Conservation (phyloP, 2,888 invertebrate genomes). For the Lasioglossum pauxillum region DNA sequence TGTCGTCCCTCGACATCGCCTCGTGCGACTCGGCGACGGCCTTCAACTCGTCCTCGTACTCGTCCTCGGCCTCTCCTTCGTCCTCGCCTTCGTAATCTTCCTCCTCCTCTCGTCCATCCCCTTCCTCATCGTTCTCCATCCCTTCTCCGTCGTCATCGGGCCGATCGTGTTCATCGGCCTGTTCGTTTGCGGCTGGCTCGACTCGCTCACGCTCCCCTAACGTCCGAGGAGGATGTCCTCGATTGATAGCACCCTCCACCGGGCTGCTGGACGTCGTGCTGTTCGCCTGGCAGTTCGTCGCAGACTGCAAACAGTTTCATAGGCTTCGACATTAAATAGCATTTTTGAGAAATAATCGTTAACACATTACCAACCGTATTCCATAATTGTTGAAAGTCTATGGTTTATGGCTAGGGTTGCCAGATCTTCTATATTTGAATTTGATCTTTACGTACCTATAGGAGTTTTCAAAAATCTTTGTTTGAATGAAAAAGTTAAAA, state of each 20-base stretch:
- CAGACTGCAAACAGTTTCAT: background rate
- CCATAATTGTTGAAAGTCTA: no score
- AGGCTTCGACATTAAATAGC: no score
- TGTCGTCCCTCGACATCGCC: slow-evolving; percentile 77
- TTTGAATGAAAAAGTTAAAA: no score
- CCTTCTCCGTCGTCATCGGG: background rate
- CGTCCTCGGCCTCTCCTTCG: slow-evolving; percentile 66
- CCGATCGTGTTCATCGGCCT: background rate
- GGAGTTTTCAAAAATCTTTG: no score
- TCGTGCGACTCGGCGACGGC: slow-evolving; percentile 76
- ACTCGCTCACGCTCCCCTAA: slow-evolving; percentile 34
- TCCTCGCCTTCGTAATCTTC: slow-evolving; percentile 58
- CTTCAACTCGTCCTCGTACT: slow-evolving; percentile 77
- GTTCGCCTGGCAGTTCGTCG: slow-evolving; percentile 10
- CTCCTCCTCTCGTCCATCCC: slow-evolving; percentile 43
- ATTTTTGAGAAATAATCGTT: no score
- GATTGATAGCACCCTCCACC: slow-evolving; percentile 18
- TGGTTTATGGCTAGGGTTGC: no score
- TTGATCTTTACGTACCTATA: no score
- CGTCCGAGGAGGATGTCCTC: slow-evolving; percentile 4
- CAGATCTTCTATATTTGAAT: no score
- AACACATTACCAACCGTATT: no score
- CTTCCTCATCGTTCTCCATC: background rate
- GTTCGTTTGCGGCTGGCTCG: background rate
- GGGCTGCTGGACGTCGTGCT: slow-evolving; percentile 3